phyloP scores from a whole-genome alignment of 2,113 vertebrate genomes.

The Sialia sialis region DNA sequence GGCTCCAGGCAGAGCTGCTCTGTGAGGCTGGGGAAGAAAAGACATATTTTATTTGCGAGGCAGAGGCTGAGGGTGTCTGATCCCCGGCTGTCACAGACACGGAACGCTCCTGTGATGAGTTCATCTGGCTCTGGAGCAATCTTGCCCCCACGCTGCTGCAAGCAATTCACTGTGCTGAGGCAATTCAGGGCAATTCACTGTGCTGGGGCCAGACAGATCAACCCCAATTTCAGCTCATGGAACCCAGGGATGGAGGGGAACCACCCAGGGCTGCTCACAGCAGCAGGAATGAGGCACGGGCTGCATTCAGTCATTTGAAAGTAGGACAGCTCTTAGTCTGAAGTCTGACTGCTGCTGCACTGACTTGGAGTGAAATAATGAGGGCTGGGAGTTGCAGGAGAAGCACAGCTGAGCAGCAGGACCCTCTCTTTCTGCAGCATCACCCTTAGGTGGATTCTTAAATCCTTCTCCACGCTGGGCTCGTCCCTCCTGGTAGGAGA shows the following conservation, averaged over 20 bases:
- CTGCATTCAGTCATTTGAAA: not conserved
- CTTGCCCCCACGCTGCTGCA: not conserved
- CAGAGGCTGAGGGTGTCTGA: not conserved
- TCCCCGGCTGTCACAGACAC: not conserved
- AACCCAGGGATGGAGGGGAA: not conserved
- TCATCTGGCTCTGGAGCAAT: not conserved
- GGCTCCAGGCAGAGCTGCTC: not conserved
- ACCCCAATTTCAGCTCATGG: fast-evolving
- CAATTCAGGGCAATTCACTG: not conserved
- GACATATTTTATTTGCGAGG: not conserved
- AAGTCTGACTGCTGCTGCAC: not conserved
- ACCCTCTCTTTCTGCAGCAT: not conserved
- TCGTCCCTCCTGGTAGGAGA: not conserved
- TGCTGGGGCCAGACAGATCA: not conserved
- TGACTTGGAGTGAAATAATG: conserved; percentile 37
- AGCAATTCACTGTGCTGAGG: too few relatives aligned
- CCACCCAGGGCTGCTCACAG: fast-evolving
- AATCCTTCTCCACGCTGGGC: not conserved
- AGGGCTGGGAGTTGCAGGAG: not conserved
- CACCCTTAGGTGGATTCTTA: not conserved
- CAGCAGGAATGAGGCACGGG: not conserved
- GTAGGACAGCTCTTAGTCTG: conserved; percentile 22
- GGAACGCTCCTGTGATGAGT: not conserved
- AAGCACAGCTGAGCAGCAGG: not conserved
- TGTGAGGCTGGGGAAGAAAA: not conserved